Evolutionary conservation across 1,140 invertebrate species (phyloP), one percentile per base, ranked within the genome.

Genomic region (Lepidurus couesii): DNA sequence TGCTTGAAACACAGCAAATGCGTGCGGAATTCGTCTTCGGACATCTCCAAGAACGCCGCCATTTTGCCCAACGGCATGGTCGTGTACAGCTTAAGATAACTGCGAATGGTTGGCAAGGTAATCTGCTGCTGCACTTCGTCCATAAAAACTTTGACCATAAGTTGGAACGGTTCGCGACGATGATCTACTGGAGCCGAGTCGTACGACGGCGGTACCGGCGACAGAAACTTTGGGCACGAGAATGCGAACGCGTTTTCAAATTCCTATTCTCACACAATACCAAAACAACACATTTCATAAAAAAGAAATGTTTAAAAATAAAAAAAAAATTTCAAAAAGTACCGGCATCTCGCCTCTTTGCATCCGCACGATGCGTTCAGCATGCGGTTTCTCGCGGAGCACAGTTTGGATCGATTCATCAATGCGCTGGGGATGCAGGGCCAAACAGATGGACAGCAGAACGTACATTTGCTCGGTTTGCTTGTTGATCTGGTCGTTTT

Each of bases 381-480:
- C 93, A 84, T 94, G 97, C 82, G 92, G 93, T 84, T 98, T 97
- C 80, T 99, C 97, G 45, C 93, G 87, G 4, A 95, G 84, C 76
- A 91, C 93, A 83, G 97, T 95, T 82, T 98, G 95, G 75, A 99
- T 93, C 75, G 95, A 96, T 83, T 99, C 98, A 86, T 99, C 98
- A 82, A 99, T 97, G 82, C 96, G 95, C 86, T 99, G 97, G 0
- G 98, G 98, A 87, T 99, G 97, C 43, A 99, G 87, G 1, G 98
- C 97, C 79, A 99, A 87, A 83, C 97, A 99, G 78, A 99, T 98
- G 0, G 96, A 94, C 77, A 99, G 84, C 75, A 99, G 87, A 82
- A 96, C 92, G 86, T 98, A 99, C 95, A 99, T 98, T 85, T 98
- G 95, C 80, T 99, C 98, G 0, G 97, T 98, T 87, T 98, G 97